Evolutionary conservation across 2,113 vertebrate species (phyloP).

Genomic region (Sitta europaea): DNA sequence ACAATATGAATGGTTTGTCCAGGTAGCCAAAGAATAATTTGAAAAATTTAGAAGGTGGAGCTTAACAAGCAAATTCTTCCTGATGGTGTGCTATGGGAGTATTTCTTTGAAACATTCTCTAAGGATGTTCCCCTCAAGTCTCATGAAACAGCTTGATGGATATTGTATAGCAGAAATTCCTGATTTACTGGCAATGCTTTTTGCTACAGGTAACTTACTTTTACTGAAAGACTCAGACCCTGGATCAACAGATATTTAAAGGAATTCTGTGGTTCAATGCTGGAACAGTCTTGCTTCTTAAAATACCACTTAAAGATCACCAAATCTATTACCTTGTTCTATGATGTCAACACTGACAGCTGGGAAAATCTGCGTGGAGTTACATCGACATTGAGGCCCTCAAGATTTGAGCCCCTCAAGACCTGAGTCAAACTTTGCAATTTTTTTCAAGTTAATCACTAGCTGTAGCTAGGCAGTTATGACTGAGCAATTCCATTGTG

Average conservation of each 20-base stretch:
- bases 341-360: not conserved
- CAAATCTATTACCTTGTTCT: not conserved
- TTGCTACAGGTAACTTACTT: not conserved
- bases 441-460: not conserved
- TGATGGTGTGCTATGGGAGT: not conserved
- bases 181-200: not conserved
- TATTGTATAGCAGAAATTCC: not conserved
- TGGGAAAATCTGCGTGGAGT: not conserved
- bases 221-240: not conserved
- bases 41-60: not conserved
- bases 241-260: not conserved
- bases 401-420: not conserved
- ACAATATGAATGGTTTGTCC: not conserved
- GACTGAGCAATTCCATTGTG: not conserved
- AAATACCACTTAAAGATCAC: not conserved
- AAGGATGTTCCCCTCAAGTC: not conserved
- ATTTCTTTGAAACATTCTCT: not conserved
- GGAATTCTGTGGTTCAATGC: not conserved
- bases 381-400: not conserved
- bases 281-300: not conserved
- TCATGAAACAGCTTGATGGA: not conserved
- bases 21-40: not conserved
- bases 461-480: not conserved
- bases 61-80: not conserved
- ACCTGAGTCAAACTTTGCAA: not conserved